Base-by-base conservation (phyloP, 2,797 vertebrate genomes). In the Periophthalmus magnuspinnatus region DNA sequence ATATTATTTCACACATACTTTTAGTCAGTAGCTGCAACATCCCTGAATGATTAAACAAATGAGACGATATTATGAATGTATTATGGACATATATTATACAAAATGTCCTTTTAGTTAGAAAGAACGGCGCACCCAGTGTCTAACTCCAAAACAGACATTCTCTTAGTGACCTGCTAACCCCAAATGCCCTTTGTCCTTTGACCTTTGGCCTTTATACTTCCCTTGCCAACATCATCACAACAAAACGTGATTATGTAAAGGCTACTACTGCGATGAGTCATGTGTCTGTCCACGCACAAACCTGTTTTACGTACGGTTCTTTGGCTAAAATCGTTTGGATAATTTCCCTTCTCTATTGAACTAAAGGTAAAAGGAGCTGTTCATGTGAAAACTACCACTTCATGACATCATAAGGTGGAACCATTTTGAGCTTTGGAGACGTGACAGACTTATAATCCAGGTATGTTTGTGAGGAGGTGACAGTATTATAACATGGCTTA, bases 201-300 rank as follows among this genome's bases (percentile, higher is more conserved):
- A 56, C 22, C 90, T 91, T 91, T 88, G 84, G 77, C 70, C 77
- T 59, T 34, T n/a, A 34, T 9, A 77, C 78, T 83, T 78, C 62
- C 76, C 60, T 79, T 79, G 71, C 83, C 87, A 88, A 83, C 88
- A 79, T 90, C 86, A 89, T 80, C 85, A 81, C 81, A 77, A 22
- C 34, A 70, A 52, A 62, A 70, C 76, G 50, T 5, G 59, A 38
- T 59, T 2, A 19, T 19, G 16, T 21, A 38, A 61, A 38, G 22
- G 22, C 36, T 61, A 61, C 33, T 13, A 61, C 59, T 38, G 59
- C 17, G 13, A 21, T 61, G 59, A 41, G 59, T 61, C 59, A 38
- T 59, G 28, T 1, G 7, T 3, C 28, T 16, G 1, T 41, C 4
- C 36, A 41, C 1, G 5, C 10, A 41, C n/a, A 21, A 6, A 4